Evolutionary conservation across 2,888 invertebrate species (phyloP).

Genomic region (Brachypterus glaber): DNA sequence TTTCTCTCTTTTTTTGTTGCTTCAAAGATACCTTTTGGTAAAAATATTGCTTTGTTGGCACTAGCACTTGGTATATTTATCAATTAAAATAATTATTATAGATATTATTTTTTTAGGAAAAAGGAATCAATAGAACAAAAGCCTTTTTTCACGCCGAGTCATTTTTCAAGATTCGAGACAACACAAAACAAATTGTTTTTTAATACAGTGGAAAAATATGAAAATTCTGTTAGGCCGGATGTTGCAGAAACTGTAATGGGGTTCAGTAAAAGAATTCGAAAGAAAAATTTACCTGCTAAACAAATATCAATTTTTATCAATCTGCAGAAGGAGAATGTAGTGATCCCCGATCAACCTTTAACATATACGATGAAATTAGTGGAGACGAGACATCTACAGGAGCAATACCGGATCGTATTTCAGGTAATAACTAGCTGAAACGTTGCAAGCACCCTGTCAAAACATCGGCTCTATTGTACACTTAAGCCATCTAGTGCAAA

Average conservation of each 20-base stretch:
- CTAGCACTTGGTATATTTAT: no score
- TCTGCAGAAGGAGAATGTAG: constrained; percentile 41
- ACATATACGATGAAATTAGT: constrained; percentile 19
- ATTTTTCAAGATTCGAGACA: constrained; percentile 66
- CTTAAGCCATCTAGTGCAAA: no score
- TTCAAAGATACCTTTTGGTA: no score
- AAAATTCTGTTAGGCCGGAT: constrained; percentile 18
- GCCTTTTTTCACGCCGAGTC: constrained; percentile 60
- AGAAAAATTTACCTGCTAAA: constrained; percentile 14
- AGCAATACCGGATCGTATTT: constrained; percentile 35
- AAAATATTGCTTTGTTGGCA: no score
- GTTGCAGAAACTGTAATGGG: constrained; percentile 14
- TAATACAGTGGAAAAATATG: constrained; percentile 23
- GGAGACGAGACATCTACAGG: constrained; percentile 21
- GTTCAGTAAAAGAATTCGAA: constrained; percentile 10
- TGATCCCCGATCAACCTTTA: constrained; percentile 24
- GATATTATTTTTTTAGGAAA: constrained; percentile 15
- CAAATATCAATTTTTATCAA: constrained; percentile 48
- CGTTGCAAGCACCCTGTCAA: no score
- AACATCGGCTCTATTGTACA: no score
- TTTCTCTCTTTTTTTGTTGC: constrained; percentile 2
- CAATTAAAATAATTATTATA: no score
- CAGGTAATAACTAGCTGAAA: no score
- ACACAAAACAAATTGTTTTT: constrained; percentile 27
- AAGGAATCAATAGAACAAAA: constrained; percentile 28